phyloP scores from a whole-genome alignment of 2,888 invertebrate species.

The Zeuzera pyrina region DNA sequence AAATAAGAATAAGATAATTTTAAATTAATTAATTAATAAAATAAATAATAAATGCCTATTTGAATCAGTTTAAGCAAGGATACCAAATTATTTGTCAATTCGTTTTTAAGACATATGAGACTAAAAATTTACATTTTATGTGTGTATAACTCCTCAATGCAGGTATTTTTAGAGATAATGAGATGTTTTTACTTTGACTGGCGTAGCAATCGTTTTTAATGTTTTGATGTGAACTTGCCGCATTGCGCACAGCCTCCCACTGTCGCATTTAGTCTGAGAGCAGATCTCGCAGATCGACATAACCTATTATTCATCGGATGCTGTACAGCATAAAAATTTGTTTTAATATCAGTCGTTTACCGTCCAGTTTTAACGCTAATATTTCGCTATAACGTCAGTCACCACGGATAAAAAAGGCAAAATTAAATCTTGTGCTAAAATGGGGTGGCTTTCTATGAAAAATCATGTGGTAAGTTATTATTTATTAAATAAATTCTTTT shows the following conservation, averaged over 20 bases:
- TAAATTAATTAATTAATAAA: no score
- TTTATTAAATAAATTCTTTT: no score
- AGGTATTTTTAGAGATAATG: no score
- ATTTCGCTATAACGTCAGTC: constrained; percentile 13
- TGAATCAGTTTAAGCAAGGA: no score
- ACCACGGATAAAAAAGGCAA: constrained; percentile 49
- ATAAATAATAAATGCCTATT: no score
- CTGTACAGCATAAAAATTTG: background rate
- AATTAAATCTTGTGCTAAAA: constrained; percentile 47
- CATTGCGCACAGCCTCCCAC: constrained; percentile 70
- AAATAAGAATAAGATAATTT: no score
- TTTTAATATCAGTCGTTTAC: background rate
- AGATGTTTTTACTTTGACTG: no score
- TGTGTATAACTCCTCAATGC: no score
- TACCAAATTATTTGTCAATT: no score
- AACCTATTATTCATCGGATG: constrained; percentile 31
- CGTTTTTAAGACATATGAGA: no score
- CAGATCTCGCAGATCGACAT: constrained; percentile 55
- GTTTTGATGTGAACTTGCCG: constrained; percentile 49
- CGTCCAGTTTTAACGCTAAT: constrained; percentile 1
- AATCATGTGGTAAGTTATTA: constrained; percentile 60
- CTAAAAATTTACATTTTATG: no score
- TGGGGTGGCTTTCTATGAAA: constrained; percentile 71
- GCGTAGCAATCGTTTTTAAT: no score
- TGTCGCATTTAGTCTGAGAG: constrained; percentile 61